A percentile compares a stretch with the other conserved stretches of the same genome.
Conservation (phyloP, 2,113 vertebrate genomes). For the Vanacampus margaritifer region DNA sequence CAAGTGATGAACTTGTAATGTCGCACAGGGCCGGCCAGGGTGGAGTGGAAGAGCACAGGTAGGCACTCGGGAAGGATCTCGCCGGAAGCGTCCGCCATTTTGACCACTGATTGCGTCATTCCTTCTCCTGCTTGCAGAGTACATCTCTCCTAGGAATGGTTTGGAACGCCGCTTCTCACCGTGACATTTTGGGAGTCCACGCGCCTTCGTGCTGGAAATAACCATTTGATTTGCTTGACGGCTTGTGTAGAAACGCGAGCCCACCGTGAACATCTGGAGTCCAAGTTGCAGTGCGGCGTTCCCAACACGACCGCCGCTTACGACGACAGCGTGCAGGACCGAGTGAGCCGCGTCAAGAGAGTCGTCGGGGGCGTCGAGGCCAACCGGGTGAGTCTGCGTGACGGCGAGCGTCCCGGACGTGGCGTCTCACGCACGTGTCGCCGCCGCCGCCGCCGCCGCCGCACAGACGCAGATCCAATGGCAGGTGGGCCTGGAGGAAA, state of each 20-base stretch:
- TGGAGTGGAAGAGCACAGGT: constrained; percentile 1
- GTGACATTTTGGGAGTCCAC: neutral
- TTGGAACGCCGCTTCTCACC: neutral
- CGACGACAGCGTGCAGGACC: accelerated
- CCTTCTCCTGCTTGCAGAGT: constrained; percentile 33
- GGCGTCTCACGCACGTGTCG: neutral
- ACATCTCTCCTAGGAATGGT: constrained; percentile 42
- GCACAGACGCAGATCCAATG: constrained; percentile 89
- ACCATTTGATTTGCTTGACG: too few species aligned
- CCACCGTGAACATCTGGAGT: constrained; percentile 13
- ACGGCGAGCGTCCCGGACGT: too few species aligned
- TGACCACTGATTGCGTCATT: neutral
- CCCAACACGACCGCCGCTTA: constrained; percentile 43
- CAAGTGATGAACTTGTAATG: neutral
- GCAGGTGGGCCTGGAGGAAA: constrained; percentile 85
- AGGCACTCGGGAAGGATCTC: neutral
- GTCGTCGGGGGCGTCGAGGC: constrained; percentile 64
- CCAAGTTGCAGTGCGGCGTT: constrained; percentile 50
- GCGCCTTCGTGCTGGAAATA: too few species aligned
- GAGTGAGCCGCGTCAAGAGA: constrained; percentile 14
- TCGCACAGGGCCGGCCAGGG: neutral
- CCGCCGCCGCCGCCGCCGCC: too few species aligned
- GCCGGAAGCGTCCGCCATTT: neutral
- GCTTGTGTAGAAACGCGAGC: constrained; percentile 20
- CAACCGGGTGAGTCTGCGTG: constrained; percentile 50